A percentile compares a stretch with the other conserved stretches of the same genome.
These are phyloP conservation scores for Apodemus agrarius DNA, from an alignment of 2,797 vertebrate species.

Conservation along the genomic window DNA sequence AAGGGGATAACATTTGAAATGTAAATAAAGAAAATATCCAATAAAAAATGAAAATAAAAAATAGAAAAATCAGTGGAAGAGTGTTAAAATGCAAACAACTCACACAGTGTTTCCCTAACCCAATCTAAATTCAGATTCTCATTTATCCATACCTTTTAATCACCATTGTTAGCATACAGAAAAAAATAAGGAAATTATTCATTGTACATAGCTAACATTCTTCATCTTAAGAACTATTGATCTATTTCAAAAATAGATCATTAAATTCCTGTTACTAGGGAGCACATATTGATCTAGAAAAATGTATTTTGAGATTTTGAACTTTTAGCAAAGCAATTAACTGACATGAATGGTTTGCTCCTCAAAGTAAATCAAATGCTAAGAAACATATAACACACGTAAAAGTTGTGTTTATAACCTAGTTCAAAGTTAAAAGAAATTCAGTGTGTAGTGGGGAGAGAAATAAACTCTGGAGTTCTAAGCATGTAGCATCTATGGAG, in stretches of 20 bases:
- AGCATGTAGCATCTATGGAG: not conserved
- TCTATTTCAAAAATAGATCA: slow-evolving; percentile 10
- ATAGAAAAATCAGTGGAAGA: not conserved
- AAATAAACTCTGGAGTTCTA: not conserved
- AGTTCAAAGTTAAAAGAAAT: not conserved
- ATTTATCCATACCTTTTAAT: not conserved
- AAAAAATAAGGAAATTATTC: not conserved
- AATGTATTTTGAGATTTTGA: slow-evolving; percentile 15
- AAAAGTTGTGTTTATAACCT: not conserved
- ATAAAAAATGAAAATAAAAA: not conserved
- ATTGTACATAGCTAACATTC: not conserved
- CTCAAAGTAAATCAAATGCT: not conserved
- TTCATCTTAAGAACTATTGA: slow-evolving; percentile 39
- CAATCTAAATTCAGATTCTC: not conserved
- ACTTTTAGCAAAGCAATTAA: not conserved
- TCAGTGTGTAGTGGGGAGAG: not conserved
- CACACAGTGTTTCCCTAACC: not conserved
- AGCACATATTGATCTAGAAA: slow-evolving; percentile 37
- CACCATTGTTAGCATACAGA: not conserved
- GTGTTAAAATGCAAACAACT: not conserved
- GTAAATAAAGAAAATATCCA: not conserved
- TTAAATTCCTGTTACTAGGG: not conserved
- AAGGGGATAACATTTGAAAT: not conserved
- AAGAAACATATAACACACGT: not conserved
- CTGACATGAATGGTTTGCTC: not conserved